A percentile compares a stretch with the other conserved stretches of the same genome.
These are phyloP conservation scores for Trachops cirrhosus DNA, from an alignment of 2,797 vertebrate species.

Conservation along the genomic window DNA sequence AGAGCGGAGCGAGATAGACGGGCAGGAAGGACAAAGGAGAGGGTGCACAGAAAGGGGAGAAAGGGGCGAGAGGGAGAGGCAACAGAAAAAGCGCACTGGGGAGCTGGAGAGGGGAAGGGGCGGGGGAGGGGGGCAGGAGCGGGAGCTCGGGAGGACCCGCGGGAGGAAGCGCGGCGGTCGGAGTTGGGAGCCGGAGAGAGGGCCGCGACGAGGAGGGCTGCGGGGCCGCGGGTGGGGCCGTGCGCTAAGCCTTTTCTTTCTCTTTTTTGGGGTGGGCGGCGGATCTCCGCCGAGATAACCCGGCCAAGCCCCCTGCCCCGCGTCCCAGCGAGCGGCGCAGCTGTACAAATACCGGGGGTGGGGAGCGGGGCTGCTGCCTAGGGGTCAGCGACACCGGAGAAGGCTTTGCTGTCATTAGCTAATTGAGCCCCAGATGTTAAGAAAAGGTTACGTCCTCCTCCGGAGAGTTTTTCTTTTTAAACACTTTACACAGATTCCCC, in stretches of 20 bases:
- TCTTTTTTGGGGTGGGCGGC: slow-evolving; percentile 53
- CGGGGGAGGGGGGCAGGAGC: background rate
- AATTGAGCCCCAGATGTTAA: slow-evolving; percentile 88
- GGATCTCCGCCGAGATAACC: slow-evolving; percentile 84
- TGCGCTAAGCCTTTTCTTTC: slow-evolving; percentile 26
- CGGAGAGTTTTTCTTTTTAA: slow-evolving; percentile 86
- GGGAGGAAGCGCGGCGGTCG: background rate
- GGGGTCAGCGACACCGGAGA: slow-evolving; percentile 84
- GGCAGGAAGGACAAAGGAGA: background rate
- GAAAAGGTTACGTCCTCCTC: slow-evolving; percentile 88
- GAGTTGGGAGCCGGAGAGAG: background rate
- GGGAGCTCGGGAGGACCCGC: background rate
- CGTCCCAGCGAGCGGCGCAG: slow-evolving; percentile 76
- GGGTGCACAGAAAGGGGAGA: background rate
- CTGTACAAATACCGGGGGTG: slow-evolving; percentile 83
- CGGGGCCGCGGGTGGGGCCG: background rate
- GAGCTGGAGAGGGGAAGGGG: background rate
- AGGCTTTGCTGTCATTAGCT: slow-evolving; percentile 88
- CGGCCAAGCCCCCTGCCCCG: slow-evolving; percentile 74
- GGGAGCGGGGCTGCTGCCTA: slow-evolving; percentile 65
- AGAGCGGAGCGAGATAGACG: background rate
- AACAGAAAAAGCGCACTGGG: background rate
- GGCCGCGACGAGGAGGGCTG: background rate
- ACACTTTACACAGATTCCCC: slow-evolving; percentile 79
- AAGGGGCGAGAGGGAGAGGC: background rate